Evolutionary conservation across 2,113 vertebrate species (phyloP).

Genomic region (Plecotus auritus): DNA sequence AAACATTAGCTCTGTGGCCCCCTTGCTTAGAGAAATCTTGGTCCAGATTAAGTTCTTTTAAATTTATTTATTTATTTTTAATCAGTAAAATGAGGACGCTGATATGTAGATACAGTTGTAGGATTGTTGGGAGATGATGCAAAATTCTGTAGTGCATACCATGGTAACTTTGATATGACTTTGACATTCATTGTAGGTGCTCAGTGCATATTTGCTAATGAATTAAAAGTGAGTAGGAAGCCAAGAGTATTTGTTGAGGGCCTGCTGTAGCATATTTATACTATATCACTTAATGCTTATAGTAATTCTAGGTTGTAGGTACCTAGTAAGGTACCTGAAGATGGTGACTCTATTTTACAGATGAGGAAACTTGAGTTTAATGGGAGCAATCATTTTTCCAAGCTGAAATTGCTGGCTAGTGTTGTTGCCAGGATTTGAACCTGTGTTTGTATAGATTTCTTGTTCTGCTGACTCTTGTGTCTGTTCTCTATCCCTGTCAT

Average conservation of each 20-base stretch:
- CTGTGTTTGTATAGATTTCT: background rate
- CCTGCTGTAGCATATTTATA: background rate
- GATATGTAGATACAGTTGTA: background rate
- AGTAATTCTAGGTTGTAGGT: background rate
- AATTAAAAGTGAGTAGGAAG: background rate
- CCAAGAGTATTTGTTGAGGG: background rate
- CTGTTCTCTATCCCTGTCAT: background rate
- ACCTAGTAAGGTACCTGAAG: background rate
- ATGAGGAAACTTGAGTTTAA: background rate
- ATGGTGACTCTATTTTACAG: background rate
- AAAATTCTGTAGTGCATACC: background rate
- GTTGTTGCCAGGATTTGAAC: background rate
- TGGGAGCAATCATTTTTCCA: background rate
- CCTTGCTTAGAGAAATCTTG: background rate
- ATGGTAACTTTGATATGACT: background rate
- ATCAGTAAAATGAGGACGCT: background rate
- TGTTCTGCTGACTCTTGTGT: background rate
- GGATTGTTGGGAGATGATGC: background rate
- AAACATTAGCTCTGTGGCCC: background rate
- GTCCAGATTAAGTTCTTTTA: background rate
- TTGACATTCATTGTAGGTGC: background rate
- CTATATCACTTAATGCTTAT: background rate
- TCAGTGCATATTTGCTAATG: background rate
- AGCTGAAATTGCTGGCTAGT: background rate
- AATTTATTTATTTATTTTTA: background rate